phyloP scores from a whole-genome alignment of 1,140 invertebrate genomes.

The Lepeophtheirus salmonis region DNA sequence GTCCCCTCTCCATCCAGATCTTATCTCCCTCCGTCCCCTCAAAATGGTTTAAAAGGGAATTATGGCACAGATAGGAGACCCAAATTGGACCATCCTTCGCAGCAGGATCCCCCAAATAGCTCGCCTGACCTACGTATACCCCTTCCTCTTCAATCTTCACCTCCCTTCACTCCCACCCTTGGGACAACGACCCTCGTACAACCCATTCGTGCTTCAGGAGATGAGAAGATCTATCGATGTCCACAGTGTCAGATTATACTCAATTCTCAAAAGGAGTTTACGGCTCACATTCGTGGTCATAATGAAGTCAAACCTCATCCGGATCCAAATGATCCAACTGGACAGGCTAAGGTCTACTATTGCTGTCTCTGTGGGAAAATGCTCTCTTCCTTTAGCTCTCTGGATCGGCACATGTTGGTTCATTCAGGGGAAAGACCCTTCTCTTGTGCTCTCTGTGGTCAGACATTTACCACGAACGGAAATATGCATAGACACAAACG shows the following conservation, averaged over 20 bases:
- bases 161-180: not conserved
- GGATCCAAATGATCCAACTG: conserved; percentile 21
- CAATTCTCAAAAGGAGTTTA: conserved; percentile 41
- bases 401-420: conserved; percentile 21
- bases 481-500: conserved; percentile 69
- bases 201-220: conserved; percentile 20
- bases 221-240: conserved; percentile 35
- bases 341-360: conserved; percentile 26
- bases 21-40: too few species aligned
- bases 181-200: not conserved
- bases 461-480: conserved; percentile 67
- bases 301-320: conserved; percentile 31
- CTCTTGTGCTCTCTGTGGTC: conserved; percentile 51
- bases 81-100: not conserved
- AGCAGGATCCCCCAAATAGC: too few species aligned
- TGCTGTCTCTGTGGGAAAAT: conserved; percentile 34
- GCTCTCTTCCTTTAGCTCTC: conserved; percentile 51
- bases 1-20: not conserved
- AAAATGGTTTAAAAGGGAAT: too few species aligned
- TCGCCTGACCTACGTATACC: too few species aligned
- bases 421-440: conserved; percentile 21
- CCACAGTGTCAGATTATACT: conserved; percentile 41
- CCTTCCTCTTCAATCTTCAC: too few species aligned
- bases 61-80: not conserved
- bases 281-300: conserved; percentile 44